Conservation (phyloP, 2,113 vertebrate genomes). For the Cepphus grylle region DNA sequence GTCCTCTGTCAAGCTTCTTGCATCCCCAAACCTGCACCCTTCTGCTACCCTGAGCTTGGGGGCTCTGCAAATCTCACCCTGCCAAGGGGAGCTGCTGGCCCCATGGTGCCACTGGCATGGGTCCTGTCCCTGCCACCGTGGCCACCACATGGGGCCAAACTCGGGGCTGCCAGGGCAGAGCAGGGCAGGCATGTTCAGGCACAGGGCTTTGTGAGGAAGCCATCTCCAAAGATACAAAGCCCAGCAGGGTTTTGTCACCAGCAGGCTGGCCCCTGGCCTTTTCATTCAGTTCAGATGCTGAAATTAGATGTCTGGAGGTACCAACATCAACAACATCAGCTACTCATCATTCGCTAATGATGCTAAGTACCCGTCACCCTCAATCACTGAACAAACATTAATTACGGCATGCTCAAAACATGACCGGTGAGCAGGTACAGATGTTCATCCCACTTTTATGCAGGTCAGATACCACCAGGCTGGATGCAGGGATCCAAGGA, state of each 20-base stretch:
- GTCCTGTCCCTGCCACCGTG: not conserved
- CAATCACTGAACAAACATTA: not conserved
- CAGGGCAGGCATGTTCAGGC: not conserved
- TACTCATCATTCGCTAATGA: not conserved
- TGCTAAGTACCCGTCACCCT: not conserved
- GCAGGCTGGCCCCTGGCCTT: not conserved
- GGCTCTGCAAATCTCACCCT: not conserved
- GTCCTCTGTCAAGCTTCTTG: not conserved
- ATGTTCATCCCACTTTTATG: not conserved
- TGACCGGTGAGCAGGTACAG: not conserved
- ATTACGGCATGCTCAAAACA: slow-evolving; percentile 27
- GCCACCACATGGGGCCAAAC: not conserved
- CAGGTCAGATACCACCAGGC: not conserved
- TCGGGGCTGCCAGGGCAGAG: rapidly evolving
- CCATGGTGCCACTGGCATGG: not conserved
- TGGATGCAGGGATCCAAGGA: rapidly evolving
- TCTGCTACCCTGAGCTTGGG: not conserved
- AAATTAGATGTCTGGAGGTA: slow-evolving; percentile 1
- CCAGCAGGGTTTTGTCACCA: not conserved
- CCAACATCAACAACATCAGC: slow-evolving; percentile 20
- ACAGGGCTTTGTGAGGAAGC: not conserved
- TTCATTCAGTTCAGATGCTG: slow-evolving; percentile 11
- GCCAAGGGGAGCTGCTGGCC: not conserved
- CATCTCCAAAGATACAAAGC: not conserved
- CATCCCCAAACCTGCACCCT: not conserved